phyloP scores from a whole-genome alignment of 2,888 invertebrate species.

The Leucophora obtusa region DNA sequence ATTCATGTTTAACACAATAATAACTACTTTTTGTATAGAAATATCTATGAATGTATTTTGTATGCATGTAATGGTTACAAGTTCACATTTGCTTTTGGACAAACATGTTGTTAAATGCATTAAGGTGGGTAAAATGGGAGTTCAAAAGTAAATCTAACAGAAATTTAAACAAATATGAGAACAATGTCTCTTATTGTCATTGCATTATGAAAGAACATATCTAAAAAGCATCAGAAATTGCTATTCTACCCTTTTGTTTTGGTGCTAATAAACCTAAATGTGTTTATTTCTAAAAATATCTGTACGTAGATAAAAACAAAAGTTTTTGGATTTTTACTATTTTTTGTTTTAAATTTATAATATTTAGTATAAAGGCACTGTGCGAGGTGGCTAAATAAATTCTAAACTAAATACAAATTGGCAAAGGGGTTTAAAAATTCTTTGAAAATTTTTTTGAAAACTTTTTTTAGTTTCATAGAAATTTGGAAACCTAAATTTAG shows the following conservation, averaged over 20 bases:
- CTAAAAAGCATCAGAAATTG: not conserved
- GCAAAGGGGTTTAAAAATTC: no score
- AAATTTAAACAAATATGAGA: slow-evolving; percentile 41
- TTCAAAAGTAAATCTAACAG: not conserved
- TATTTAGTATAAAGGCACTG: no score
- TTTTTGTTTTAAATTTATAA: no score
- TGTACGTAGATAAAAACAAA: no score
- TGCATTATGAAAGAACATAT: not conserved
- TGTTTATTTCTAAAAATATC: not conserved
- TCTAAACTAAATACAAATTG: no score
- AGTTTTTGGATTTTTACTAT: no score
- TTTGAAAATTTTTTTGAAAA: no score
- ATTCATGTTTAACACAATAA: slow-evolving; percentile 49
- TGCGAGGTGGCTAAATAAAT: no score
- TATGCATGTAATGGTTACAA: not conserved
- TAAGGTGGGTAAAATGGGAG: not conserved
- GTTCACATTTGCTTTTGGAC: not conserved
- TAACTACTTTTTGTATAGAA: slow-evolving; percentile 26
- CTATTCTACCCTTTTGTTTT: not conserved
- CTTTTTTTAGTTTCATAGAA: no score
- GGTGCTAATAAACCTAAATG: not conserved
- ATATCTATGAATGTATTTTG: not conserved
- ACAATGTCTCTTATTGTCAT: slow-evolving; percentile 38
- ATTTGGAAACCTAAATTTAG: no score
- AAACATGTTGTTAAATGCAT: slow-evolving; percentile 1